A percentile compares a stretch with the other conserved stretches of the same genome.
phyloP scores from a whole-genome alignment of 1,140 invertebrate species.

The Brachionus angularis region DNA sequence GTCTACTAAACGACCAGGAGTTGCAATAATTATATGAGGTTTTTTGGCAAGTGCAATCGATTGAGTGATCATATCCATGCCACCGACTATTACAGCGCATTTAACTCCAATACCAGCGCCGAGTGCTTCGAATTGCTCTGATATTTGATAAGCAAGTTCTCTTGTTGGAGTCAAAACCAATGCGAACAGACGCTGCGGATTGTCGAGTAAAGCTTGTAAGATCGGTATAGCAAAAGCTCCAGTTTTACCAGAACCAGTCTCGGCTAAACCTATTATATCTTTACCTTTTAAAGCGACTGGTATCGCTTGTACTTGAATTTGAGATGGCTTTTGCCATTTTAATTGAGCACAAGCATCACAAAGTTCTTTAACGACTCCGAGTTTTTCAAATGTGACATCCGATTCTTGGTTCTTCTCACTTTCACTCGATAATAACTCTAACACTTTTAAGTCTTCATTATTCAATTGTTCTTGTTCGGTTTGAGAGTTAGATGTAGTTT shows the following conservation, averaged over 20 bases:
- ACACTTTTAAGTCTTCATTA: neutral
- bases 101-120: conserved; percentile 78
- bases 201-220: conserved; percentile 79
- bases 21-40: conserved; percentile 86
- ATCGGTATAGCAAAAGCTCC: conserved; percentile 94
- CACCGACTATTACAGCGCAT: conserved; percentile 84
- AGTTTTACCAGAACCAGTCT: conserved; percentile 97
- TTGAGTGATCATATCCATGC: conserved; percentile 94
- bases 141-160: conserved; percentile 93
- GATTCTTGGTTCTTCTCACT: neutral
- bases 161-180: conserved; percentile 89
- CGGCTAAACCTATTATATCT: conserved; percentile 91
- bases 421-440: neutral
- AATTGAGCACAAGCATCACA: conserved; percentile 83
- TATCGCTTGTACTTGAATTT: conserved; percentile 89
- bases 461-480: no score
- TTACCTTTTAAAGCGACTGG: conserved; percentile 77
- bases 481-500: no score
- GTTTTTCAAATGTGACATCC: conserved; percentile 17
- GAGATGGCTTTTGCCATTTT: conserved; percentile 87
- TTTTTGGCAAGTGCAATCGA: conserved; percentile 83
- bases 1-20: conserved; percentile 80
- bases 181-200: conserved; percentile 87
- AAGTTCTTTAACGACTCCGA: conserved; percentile 81
- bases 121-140: conserved; percentile 80